Conservation (phyloP, 2,797 vertebrate species). For the Enteromius argenteus region DNA sequence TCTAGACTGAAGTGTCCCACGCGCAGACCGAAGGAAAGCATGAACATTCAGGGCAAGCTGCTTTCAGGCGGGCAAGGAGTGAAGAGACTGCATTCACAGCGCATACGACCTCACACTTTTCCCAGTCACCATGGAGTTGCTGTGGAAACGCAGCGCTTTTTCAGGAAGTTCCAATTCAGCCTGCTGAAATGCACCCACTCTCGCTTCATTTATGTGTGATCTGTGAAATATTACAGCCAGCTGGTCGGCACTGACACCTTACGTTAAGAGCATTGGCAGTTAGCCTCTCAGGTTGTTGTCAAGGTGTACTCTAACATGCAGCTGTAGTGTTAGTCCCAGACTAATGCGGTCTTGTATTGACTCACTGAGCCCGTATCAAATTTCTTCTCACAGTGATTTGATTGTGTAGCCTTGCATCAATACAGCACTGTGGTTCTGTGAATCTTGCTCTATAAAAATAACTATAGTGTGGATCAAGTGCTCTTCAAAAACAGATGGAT, state of each 20-base stretch:
- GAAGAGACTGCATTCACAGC: constrained; percentile 43
- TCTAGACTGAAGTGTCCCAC: constrained; percentile 2
- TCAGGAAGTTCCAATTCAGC: constrained; percentile 46
- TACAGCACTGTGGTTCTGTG: background rate
- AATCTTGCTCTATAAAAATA: background rate
- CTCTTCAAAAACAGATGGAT: background rate
- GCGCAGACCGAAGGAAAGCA: background rate
- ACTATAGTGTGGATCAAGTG: background rate
- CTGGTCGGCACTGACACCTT: background rate
- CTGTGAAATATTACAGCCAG: constrained; percentile 20
- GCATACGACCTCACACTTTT: constrained; percentile 58
- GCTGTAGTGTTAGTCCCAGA: constrained; percentile 14
- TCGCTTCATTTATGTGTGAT: constrained; percentile 51
- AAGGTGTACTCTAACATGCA: constrained; percentile 19
- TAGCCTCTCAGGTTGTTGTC: background rate
- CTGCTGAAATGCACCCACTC: constrained; percentile 39
- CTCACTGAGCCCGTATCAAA: constrained; percentile 16
- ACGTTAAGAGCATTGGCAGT: background rate
- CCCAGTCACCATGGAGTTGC: constrained; percentile 74
- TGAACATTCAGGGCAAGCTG: constrained; percentile 13
- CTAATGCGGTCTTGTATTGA: constrained; percentile 24
- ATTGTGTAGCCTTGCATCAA: constrained; percentile 22
- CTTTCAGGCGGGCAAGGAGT: constrained; percentile 42
- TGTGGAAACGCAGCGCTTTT: constrained; percentile 72
- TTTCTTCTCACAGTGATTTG: constrained; percentile 17